phyloP scores from a whole-genome alignment of 2,888 invertebrate genomes.

The Xanthorhoe designata region DNA sequence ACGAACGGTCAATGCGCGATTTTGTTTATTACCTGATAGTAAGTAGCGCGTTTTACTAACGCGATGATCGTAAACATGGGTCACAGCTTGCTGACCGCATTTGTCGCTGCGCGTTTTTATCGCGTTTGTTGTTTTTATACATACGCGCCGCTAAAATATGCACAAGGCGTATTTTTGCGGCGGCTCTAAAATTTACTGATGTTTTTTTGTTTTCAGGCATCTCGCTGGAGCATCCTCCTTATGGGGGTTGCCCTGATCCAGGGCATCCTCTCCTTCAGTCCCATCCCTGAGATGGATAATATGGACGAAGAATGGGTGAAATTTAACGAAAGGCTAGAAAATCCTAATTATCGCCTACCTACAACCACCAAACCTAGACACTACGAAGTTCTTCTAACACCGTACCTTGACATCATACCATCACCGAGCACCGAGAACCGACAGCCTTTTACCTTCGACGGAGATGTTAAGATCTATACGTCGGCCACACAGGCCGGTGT shows the following conservation, averaged over 20 bases:
- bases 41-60: no score
- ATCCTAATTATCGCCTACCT: slow-evolving; percentile 75
- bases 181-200: no score
- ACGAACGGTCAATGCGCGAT: no score
- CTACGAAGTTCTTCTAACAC: slow-evolving; percentile 83
- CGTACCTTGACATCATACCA: slow-evolving; percentile 69
- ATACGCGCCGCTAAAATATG: no score
- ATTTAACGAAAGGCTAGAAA: slow-evolving; percentile 57
- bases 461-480: slow-evolving; percentile 67
- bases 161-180: no score
- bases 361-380: slow-evolving; percentile 75
- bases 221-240: slow-evolving; percentile 63
- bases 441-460: slow-evolving; percentile 73
- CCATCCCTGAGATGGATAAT: slow-evolving; percentile 55
- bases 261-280: slow-evolving; percentile 60
- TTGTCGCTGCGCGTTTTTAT: no score
- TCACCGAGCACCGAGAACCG: slow-evolving; percentile 40
- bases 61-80: no score
- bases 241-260: slow-evolving; percentile 63
- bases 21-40: no score
- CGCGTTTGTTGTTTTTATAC: no score
- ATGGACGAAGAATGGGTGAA: slow-evolving; percentile 70
- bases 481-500: slow-evolving; percentile 49
- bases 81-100: no score
- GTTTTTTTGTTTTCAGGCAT: slow-evolving; percentile 51